Base-by-base conservation (phyloP, 2,888 invertebrate species). In the Hyppa rectilinea region DNA sequence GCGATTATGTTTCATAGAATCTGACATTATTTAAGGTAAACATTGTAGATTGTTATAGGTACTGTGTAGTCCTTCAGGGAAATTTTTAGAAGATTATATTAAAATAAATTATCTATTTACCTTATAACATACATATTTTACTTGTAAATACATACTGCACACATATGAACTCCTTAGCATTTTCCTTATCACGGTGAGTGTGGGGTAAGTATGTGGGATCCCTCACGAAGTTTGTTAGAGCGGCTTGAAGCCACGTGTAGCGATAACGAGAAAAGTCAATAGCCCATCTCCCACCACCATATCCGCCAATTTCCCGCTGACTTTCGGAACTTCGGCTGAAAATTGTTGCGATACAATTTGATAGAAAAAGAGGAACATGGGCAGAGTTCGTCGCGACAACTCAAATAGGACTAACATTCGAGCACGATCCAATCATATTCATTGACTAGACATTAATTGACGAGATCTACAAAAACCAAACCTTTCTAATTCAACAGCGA, bases 201-300 rank as follows among this genome's bases (percentile, higher is more conserved):
- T 49, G 49, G 61, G 29, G 52, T 49, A 72, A 72, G 77, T 53
- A 50, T 56, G n/a, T 43, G 52, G 31, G 55, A 66, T 75, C 50
- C 50, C 59, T 45, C 52, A 55, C 55, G 50, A 63, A 71, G 63
- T 75, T 75, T 78, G 75, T 66, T 75, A 75, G 63, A 67, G 56
- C 71, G 20, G 71, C 63, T 75, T 71, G 66, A 63, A 80, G 76
- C 65, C 65, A 70, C 66, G 75, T 80, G 76, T 67, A 67, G 56
- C 71, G 80, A 76, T 78, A 80, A 76, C 78, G 71, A 80, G 80
- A 49, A 71, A 79, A 79, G 76, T 79, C 78, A 79, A 80, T 80
- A 71, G 78, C 60, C 78, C 76, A 71, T 76, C 80, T 64, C 71
- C 76, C 52, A 60, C 62, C 75, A 49, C 55, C 71, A 66, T 71